Percentiles rank a stretch among this genome's conserved stretches.
These are phyloP conservation scores for Ellobius talpinus DNA, from an alignment of 2,113 vertebrate species.

Conservation along the genomic window DNA sequence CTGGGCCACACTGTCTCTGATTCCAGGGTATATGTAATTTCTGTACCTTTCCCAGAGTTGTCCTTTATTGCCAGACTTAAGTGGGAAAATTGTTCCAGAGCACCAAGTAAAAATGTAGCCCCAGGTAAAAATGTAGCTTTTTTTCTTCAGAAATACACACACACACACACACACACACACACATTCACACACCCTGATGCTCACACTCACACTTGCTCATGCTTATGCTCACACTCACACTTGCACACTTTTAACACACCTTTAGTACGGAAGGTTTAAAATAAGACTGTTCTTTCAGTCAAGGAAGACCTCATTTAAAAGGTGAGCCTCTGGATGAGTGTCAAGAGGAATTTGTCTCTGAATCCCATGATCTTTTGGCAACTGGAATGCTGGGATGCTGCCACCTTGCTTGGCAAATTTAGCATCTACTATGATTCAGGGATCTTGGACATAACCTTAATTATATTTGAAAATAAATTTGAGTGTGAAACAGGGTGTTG, in stretches of 20 bases:
- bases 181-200: not conserved
- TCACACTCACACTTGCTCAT: not conserved
- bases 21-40: too few relatives aligned
- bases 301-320: not conserved
- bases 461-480: not conserved
- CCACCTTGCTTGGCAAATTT: not conserved
- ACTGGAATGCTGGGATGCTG: not conserved
- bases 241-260: not conserved
- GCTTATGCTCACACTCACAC: not conserved
- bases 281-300: not conserved
- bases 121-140: not conserved
- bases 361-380: not conserved
- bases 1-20: not conserved
- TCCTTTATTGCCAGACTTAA: not conserved
- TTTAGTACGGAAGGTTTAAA: not conserved
- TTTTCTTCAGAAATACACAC: not conserved
- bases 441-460: not conserved
- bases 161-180: not conserved
- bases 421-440: not conserved
- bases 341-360: not conserved
- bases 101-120: not conserved
- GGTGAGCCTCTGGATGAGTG: too few relatives aligned
- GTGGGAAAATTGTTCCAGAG: not conserved
- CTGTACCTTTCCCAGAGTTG: not conserved
- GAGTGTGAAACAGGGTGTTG: not conserved